Base-by-base conservation (phyloP, 2,113 vertebrate species). In the Clinocottus analis region DNA sequence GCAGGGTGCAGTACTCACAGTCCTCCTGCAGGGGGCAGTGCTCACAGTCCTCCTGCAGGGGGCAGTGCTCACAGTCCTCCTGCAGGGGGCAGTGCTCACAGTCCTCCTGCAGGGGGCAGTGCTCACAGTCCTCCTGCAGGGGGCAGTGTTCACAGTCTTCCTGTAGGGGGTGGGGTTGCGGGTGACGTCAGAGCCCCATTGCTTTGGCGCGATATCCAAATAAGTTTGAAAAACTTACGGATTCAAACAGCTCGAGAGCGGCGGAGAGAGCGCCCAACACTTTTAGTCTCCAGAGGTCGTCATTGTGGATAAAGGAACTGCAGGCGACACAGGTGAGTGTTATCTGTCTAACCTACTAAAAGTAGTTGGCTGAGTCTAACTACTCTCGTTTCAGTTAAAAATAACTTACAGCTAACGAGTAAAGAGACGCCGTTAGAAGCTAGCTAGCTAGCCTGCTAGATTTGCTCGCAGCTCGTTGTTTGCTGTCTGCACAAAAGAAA, bases 181-280 rank as follows among this genome's bases (percentile, higher is more conserved):
- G 51, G 23, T 90, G 89, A 91, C 91, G 89, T 90, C 49, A 76
- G 1, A 4, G 23, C 1, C 1, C 1, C n/a, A 0, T 10, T 2
- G 4, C n/a, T 72, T 93, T 93, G 92, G 93, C 93, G 93, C 91
- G 84, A 88, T 65, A 23, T 80, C 21, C 10, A 7, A 39, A 39
- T 13, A 64, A 56, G 86, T 93, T 94, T 92, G 82, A 94, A 94
- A n/a, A 94, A 68, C 0, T 39, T 16, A 5, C 1, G 7, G 29
- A 1, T 43, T 72, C 51, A 39, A 75, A 86, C 79, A 53, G 87
- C 80, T 83, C 23, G 5, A 4, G 21, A 11, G 63, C 73, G 13
- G 41, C 2, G 16, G 2, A 10, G 0, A 10, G 19, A 79, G 25
- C n/a, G 27, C 29, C 1, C 9, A 0, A 3, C 4, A 4, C 7